Evolutionary conservation across 2,888 invertebrate species (phyloP), one percentile per base, ranked within the genome.

Genomic region (Drosophila antonietae): DNA sequence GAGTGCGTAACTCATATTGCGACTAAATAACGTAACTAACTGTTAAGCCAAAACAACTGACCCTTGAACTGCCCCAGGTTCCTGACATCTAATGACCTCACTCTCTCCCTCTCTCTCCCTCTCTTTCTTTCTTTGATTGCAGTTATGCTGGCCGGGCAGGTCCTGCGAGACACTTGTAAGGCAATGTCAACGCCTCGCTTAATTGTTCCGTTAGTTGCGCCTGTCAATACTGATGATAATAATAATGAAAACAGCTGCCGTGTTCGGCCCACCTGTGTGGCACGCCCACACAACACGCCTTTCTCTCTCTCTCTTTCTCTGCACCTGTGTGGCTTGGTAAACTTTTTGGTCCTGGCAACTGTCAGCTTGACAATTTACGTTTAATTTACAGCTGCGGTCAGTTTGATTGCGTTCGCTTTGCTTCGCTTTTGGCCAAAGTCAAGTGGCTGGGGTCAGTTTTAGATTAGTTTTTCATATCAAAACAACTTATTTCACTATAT

Each of bases 361-460:
- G 88, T 81, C 81, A 83, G 73, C 75, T 81, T 75, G 69, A 72
- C 79, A 76, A 74, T 76, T 78, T 64, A 78, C 76, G 71, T 83
- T 87, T 80, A 88, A 87, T 87, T 88, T 87, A 88, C 85, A 83
- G 88, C 72, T 88, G 86, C 79, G 85, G 85, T 75, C 74, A 72
- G 71, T 62, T 79, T 58, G 75, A 64, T 73, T 61, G 64, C 55
- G 53, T 68, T 72, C 65, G 70, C 60, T 68, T 77, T 28, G 69
- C 63, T 68, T 67, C 62, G 28, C 72, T 39, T 53, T 37, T n/a
- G 39, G 41, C 53, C 46, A 57, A 75, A 81, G 83, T 86, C 86
- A 87, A 87, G 81, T 82, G 80, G 66, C 71, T 62, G 68, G 71
- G 73, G 74, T 78, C 81, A 77, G 76, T 88, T 88, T 80, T 86